Evolutionary conservation across 1,140 invertebrate species (phyloP).

Genomic region (Anoplolepis gracilipes): DNA sequence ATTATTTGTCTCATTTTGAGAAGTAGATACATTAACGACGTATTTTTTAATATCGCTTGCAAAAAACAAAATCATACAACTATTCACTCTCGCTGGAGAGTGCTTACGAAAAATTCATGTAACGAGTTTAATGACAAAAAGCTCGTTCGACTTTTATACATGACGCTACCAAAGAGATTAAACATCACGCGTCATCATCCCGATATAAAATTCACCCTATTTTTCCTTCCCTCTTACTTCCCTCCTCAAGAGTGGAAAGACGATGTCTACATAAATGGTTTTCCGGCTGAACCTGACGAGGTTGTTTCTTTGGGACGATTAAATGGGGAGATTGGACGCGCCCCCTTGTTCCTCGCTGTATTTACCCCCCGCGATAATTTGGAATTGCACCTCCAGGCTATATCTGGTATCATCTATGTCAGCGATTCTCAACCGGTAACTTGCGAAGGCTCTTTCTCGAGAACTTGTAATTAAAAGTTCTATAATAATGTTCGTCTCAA

Average conservation of each 20-base stretch:
- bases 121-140: conserved; percentile 52
- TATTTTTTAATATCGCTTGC: background rate
- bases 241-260: background rate
- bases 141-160: conserved; percentile 36
- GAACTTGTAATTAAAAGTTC: conserved; percentile 29
- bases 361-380: conserved; percentile 45
- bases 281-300: conserved; percentile 37
- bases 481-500: conserved; percentile 2
- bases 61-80: background rate
- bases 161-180: conserved; percentile 43
- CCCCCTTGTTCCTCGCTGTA: conserved; percentile 26
- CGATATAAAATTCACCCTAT: conserved; percentile 52
- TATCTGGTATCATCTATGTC: conserved; percentile 40
- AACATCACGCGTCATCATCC: background rate
- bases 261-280: conserved; percentile 55
- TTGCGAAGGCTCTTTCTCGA: background rate
- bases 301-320: conserved; percentile 50
- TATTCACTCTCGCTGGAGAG: background rate
- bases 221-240: background rate
- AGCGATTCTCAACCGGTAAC: conserved; percentile 21
- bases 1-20: background rate
- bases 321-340: conserved; percentile 33
- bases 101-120: conserved; percentile 16
- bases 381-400: conserved; percentile 50
- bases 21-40: background rate